phyloP scores from a whole-genome alignment of 2,888 invertebrate species.

The Achlya flavicornis region DNA sequence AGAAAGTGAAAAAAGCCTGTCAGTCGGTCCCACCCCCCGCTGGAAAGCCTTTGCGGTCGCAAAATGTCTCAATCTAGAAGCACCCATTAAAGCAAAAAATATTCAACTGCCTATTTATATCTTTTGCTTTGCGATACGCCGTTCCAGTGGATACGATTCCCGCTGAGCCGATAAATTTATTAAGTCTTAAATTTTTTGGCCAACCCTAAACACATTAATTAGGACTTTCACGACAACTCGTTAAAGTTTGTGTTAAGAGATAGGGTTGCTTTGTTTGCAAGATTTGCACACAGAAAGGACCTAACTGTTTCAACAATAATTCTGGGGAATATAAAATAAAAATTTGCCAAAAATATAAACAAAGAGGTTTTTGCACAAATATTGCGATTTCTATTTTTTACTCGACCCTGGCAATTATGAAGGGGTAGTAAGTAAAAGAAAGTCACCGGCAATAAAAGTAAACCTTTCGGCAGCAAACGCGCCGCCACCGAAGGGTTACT shows the following conservation, averaged over 20 bases:
- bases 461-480: constrained; percentile 78
- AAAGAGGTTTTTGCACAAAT: constrained; percentile 59
- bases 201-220: constrained; percentile 24
- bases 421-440: constrained; percentile 75
- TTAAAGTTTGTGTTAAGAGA: constrained; percentile 22
- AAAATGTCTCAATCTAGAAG: constrained; percentile 75
- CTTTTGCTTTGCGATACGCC: constrained; percentile 48
- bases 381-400: constrained; percentile 57
- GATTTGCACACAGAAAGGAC: constrained; percentile 30
- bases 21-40: constrained; percentile 69
- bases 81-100: constrained; percentile 51
- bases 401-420: constrained; percentile 74
- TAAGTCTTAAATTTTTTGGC: constrained; percentile 27
- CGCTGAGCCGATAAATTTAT: constrained; percentile 70
- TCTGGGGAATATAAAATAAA: constrained; percentile 38
- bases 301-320: constrained; percentile 38
- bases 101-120: constrained; percentile 40
- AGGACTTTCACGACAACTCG: constrained; percentile 11
- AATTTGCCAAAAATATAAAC: constrained; percentile 51
- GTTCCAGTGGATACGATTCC: constrained; percentile 58
- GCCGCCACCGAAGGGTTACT: constrained; percentile 79
- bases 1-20: constrained; percentile 58
- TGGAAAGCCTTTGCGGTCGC: constrained; percentile 74
- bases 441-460: constrained; percentile 77
- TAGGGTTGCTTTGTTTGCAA: constrained; percentile 25